Percentiles rank a stretch among this genome's conserved stretches.
Conservation (phyloP, 2,888 invertebrate genomes). For the Villa cingulata region DNA sequence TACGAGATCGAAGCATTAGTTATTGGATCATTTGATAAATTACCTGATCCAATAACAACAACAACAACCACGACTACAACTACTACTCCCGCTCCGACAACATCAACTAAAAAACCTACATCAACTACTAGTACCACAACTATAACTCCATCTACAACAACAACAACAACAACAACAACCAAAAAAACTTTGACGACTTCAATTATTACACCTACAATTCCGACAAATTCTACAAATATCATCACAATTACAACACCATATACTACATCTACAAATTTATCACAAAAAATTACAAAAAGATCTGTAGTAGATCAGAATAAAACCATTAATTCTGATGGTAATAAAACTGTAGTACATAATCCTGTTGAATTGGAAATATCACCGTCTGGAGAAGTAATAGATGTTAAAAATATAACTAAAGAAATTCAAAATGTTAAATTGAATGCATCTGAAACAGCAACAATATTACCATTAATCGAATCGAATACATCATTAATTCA, state of each 20-base stretch:
- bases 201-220: neutral
- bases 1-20: constrained; percentile 57
- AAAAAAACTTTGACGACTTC: constrained; percentile 15
- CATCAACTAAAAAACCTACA: constrained; percentile 33
- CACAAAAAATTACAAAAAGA: neutral
- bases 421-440: constrained; percentile 1
- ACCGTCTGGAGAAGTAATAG: constrained; percentile 15
- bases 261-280: too few relatives aligned
- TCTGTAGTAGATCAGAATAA: neutral
- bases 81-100: constrained; percentile 35
- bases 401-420: constrained; percentile 9
- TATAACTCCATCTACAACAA: constrained; percentile 30
- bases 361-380: constrained; percentile 22
- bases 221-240: neutral
- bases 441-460: constrained; percentile 3
- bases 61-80: constrained; percentile 38
- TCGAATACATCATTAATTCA: neutral
- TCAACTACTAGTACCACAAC: constrained; percentile 38
- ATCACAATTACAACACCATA: too few relatives aligned
- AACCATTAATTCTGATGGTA: neutral
- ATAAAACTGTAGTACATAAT: neutral
- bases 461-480: constrained; percentile 4
- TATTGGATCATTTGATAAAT: constrained; percentile 52
- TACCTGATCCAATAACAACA: constrained; percentile 33
- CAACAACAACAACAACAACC: constrained; percentile 26